Percentiles rank a stretch among this genome's conserved stretches.
Evolutionary conservation across 2,113 vertebrate genomes (phyloP).

Genomic region (Hippocampus barbouri): DNA sequence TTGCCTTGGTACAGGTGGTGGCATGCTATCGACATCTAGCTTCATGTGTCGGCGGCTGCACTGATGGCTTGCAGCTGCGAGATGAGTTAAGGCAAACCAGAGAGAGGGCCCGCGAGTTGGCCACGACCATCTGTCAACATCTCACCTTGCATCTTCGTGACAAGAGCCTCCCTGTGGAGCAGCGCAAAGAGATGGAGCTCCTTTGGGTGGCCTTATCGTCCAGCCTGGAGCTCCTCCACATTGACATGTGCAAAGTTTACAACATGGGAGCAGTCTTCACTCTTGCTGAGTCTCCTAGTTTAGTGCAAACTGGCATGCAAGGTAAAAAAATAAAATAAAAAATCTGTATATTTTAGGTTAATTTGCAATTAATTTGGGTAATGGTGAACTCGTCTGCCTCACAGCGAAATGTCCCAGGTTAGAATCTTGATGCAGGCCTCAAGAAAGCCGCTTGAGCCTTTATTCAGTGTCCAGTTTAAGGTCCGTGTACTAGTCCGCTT

Average conservation of each 20-base stretch:
- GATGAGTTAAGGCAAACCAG: slow-evolving; percentile 70
- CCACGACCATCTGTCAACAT: slow-evolving; percentile 51
- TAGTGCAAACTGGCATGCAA: slow-evolving; percentile 75
- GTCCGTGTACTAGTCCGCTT: no score
- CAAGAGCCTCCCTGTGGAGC: slow-evolving; percentile 63
- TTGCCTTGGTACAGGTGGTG: slow-evolving; percentile 65
- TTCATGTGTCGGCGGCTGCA: slow-evolving; percentile 71
- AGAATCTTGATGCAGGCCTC: no score
- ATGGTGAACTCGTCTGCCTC: no score
- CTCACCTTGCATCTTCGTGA: slow-evolving; percentile 72
- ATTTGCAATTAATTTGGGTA: neutral
- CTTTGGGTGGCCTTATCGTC: slow-evolving; percentile 80
- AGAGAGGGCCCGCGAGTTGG: slow-evolving; percentile 69
- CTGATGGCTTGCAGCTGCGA: slow-evolving; percentile 68
- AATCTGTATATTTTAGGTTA: neutral
- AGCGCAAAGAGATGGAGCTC: slow-evolving; percentile 71
- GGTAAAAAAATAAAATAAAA: slow-evolving; percentile 49
- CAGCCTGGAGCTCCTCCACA: slow-evolving; percentile 74
- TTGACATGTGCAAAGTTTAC: slow-evolving; percentile 80
- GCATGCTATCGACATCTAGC: slow-evolving; percentile 77
- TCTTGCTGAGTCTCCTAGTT: slow-evolving; percentile 42
- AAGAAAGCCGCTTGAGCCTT: no score
- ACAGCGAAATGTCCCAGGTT: no score
- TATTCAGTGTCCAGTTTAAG: no score
- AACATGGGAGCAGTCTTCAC: slow-evolving; percentile 63